Percentiles rank a stretch among this genome's conserved stretches.
Conservation (phyloP, 1,140 invertebrate species). For the Hestina assimilis region DNA sequence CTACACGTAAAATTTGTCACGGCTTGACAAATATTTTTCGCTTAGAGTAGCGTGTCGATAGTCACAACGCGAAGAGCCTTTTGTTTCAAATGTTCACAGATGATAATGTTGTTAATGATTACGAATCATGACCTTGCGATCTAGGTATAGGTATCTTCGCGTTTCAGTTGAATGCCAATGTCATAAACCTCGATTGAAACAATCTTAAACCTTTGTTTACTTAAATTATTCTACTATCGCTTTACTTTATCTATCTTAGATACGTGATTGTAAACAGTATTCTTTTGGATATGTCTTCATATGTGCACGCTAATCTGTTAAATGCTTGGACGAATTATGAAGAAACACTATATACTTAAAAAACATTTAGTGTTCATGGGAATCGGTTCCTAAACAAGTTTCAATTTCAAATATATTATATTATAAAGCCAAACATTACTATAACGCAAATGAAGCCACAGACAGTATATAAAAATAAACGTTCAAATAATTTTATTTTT, state of each 20-base stretch:
- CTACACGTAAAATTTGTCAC: neutral
- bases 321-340: no score
- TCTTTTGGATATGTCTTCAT: no score
- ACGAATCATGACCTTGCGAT: slow-evolving; percentile 51
- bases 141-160: slow-evolving; percentile 42
- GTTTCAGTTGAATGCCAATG: slow-evolving; percentile 61
- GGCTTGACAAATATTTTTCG: neutral
- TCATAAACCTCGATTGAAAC: slow-evolving; percentile 18
- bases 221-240: neutral
- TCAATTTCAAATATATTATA: no score
- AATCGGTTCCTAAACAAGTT: no score
- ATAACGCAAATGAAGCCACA: no score
- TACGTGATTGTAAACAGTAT: no score
- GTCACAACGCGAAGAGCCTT: neutral
- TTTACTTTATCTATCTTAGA: no score
- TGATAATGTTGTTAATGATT: slow-evolving; percentile 32
- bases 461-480: no score
- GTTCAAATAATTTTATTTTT: no score
- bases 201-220: neutral
- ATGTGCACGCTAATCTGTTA: no score
- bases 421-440: no score
- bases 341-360: no score
- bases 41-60: slow-evolving; percentile 2
- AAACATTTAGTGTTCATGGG: neutral
- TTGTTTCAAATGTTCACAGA: slow-evolving; percentile 4